phyloP scores from a whole-genome alignment of 2,113 vertebrate species.

The Microtus ochrogaster region DNA sequence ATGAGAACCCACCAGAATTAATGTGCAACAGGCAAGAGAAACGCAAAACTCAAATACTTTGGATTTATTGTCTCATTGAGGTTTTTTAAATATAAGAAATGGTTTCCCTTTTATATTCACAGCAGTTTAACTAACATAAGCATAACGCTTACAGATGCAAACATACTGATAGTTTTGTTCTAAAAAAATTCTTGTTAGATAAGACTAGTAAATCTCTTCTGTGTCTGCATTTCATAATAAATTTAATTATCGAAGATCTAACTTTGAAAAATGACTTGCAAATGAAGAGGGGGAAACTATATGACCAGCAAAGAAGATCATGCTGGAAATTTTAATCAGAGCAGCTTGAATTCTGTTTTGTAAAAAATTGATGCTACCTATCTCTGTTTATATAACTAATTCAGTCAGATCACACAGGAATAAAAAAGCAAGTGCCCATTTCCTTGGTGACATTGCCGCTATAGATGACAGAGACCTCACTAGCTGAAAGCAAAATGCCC shows the following conservation, averaged over 20 bases:
- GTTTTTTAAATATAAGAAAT: not conserved
- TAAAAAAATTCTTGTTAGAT: not conserved
- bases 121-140: not conserved
- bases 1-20: not conserved
- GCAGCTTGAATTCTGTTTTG: not conserved
- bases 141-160: not conserved
- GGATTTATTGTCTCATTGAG: not conserved
- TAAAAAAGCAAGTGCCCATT: not conserved
- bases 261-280: slow-evolving; percentile 1
- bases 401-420: not conserved
- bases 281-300: not conserved
- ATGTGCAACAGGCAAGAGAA: not conserved
- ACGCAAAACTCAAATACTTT: not conserved
- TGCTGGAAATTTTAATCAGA: not conserved
- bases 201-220: slow-evolving; percentile 25
- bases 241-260: slow-evolving; percentile 26
- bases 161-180: not conserved
- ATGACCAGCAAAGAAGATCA: not conserved
- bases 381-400: not conserved
- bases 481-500: not conserved
- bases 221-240: not conserved
- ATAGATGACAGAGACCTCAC: not conserved
- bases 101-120: not conserved
- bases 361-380: not conserved
- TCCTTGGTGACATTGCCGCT: not conserved